Base-by-base conservation (phyloP, 2,888 invertebrate genomes). In the Tanytarsus gracilentus region DNA sequence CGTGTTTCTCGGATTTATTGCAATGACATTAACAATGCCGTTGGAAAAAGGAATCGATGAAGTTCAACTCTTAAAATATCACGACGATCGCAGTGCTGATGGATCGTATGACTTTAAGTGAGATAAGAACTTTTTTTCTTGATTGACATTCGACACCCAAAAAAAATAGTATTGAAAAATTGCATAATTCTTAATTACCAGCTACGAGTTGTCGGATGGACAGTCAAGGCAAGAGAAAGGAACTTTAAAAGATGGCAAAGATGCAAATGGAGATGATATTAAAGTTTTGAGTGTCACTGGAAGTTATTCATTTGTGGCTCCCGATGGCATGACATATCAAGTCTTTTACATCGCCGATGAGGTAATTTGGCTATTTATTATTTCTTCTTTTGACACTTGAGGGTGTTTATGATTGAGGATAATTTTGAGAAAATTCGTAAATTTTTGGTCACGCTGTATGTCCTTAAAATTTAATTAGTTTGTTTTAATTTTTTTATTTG, bases 341-440 rank as follows among this genome's bases (percentile, higher is more conserved):
- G 33, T 30, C 7, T 33, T 16, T 26, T 55, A 55, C 16, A 33
- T 33, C 14, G 26, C 55, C 25, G 55, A 39, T 26, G 55, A 44
- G 44, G 44, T 44, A 44, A 44, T 18, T 16, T 11, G 23, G 18
- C 36, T 14, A 36, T 44, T 11, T 18, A 44, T 44, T 44, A 18
- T 44, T 18, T 40, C 21, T 40, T 23, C 11, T 11, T 44, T 9
- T 44, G 23, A 18, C 23, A 4, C 44, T 18, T 11, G 11, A 11
- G 21, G 11, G 8, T n/a, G n/a, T n/a, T n/a, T n/a, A n/a, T n/a
- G n/a, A n/a, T n/a, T n/a, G n/a, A n/a, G n/a, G n/a, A n/a, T n/a
- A n/a, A n/a, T n/a, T n/a, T n/a, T n/a, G n/a, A n/a, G n/a, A n/a
- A n/a, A n/a, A n/a, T n/a, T n/a, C n/a, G n/a, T n/a, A n/a, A n/a